A percentile compares a stretch with the other conserved stretches of the same genome.
Conservation (phyloP, 1,140 invertebrate genomes). For the Temnothorax nylanderi region DNA sequence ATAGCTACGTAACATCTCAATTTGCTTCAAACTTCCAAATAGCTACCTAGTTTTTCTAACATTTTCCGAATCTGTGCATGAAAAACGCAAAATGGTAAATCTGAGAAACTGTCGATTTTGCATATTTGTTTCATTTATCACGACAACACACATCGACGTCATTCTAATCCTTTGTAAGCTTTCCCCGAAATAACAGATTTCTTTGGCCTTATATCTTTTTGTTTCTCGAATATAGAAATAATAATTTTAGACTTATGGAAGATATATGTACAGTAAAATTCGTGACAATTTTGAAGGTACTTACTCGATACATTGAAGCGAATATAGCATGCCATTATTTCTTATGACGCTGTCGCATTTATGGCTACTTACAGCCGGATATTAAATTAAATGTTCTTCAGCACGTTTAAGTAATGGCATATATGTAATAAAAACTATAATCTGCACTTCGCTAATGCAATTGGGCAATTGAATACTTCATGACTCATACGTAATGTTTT, state of each 20-base stretch:
- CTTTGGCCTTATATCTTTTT: background rate
- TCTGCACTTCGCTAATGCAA: background rate
- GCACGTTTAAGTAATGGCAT: background rate
- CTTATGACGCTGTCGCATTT: conserved; percentile 9
- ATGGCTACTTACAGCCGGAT: background rate
- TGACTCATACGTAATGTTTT: background rate
- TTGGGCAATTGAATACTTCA: background rate
- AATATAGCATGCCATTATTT: background rate
- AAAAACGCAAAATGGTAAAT: background rate
- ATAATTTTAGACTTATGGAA: background rate
- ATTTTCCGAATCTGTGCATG: background rate
- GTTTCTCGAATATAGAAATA: background rate
- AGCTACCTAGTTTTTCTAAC: background rate
- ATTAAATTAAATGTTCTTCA: conserved; percentile 28
- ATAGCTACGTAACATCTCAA: background rate
- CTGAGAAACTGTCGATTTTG: background rate
- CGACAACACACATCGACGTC: background rate
- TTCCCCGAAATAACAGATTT: background rate
- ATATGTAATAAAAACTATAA: conserved; percentile 3
- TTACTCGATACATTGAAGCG: background rate
- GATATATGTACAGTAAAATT: background rate
- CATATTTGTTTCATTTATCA: background rate
- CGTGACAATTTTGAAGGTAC: background rate
- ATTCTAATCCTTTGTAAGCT: background rate
- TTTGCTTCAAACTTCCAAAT: background rate